Percentiles rank a stretch among this genome's conserved stretches.
phyloP scores from a whole-genome alignment of 2,113 vertebrate species.

The Cacatua alba region DNA sequence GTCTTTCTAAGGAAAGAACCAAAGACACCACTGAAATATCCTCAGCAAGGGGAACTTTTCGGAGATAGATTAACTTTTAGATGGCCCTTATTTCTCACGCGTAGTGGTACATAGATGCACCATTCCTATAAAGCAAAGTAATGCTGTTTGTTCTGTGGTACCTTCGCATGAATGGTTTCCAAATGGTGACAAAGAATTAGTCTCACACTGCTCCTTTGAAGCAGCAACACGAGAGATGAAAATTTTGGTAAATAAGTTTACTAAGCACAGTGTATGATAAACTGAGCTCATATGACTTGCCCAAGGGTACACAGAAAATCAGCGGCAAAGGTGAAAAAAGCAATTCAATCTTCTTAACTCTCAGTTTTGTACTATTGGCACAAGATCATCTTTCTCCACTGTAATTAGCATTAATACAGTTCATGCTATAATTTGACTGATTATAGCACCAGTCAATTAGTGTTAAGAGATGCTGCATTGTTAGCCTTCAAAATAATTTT shows the following conservation, averaged over 20 bases:
- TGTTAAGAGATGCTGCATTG: not conserved
- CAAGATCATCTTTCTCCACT: not conserved
- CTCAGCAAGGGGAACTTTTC: not conserved
- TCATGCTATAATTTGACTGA: not conserved
- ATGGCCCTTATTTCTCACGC: not conserved
- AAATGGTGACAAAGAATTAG: not conserved
- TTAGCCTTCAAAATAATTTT: not conserved
- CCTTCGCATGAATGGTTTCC: not conserved
- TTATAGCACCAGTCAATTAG: slow-evolving; percentile 23
- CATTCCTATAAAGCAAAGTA: not conserved
- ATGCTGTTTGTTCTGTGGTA: not conserved
- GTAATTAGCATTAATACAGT: slow-evolving; percentile 26
- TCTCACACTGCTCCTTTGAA: not conserved
- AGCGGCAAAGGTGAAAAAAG: not conserved
- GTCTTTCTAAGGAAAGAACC: not conserved
- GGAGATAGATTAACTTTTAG: not conserved
- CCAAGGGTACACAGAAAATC: not conserved
- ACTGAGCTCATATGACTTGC: not conserved
- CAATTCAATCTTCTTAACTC: not conserved
- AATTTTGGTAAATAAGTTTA: not conserved
- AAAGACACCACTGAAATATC: not conserved
- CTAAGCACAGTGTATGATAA: not conserved
- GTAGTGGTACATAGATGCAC: not conserved
- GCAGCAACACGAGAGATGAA: not conserved
- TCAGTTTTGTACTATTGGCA: not conserved